A percentile compares a stretch with the other conserved stretches of the same genome.
phyloP scores from a whole-genome alignment of 2,888 invertebrate species.

The Platycnemis pennipes region DNA sequence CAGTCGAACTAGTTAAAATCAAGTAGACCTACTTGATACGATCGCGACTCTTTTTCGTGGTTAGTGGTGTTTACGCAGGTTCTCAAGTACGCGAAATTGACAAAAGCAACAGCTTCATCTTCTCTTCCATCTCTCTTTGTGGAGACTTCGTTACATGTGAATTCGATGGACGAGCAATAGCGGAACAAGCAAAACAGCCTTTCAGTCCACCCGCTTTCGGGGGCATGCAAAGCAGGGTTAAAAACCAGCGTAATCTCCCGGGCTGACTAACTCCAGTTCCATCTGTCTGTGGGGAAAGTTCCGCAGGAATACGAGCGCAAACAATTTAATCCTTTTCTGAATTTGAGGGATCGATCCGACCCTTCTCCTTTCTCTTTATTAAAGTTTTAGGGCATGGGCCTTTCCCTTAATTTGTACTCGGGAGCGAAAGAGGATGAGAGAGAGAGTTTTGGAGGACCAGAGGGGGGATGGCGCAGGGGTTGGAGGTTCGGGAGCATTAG shows the following conservation, averaged over 20 bases:
- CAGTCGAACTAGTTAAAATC: neutral
- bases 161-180: neutral
- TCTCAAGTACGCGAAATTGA: too few species aligned
- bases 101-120: too few species aligned
- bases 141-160: neutral
- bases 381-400: constrained; percentile 13
- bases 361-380: neutral
- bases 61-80: neutral
- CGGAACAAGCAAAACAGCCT: neutral
- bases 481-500: neutral
- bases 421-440: neutral
- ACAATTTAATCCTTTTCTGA: constrained; percentile 26
- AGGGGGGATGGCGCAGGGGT: neutral
- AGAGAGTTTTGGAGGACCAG: neutral
- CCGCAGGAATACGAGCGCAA: constrained; percentile 6
- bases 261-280: neutral
- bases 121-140: neutral
- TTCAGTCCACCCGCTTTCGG: neutral
- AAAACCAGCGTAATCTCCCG: neutral
- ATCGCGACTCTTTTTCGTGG: neutral
- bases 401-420: neutral
- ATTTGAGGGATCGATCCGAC: constrained; percentile 6
- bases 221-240: constrained; percentile 2
- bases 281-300: neutral
- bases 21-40: neutral